These are phyloP conservation scores for Drosophila antonietae DNA, from an alignment of 2,888 invertebrate genomes.

Conservation along the genomic window DNA sequence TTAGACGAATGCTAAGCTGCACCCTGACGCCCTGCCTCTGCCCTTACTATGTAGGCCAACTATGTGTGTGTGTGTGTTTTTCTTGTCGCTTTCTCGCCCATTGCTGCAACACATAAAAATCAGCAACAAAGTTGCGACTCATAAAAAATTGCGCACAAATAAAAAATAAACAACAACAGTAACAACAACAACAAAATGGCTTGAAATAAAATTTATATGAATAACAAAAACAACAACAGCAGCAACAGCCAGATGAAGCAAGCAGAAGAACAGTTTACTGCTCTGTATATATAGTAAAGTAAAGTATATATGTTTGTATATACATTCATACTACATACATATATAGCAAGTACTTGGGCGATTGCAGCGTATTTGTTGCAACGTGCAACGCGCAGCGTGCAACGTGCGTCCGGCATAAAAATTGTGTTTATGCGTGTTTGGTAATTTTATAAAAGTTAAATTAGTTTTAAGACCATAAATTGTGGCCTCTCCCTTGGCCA, in stretches of 20 bases:
- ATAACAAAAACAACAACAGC: constrained; percentile 60
- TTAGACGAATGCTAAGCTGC: constrained; percentile 63
- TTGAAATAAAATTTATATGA: constrained; percentile 80
- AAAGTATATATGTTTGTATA: constrained; percentile 3
- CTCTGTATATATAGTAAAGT: constrained; percentile 31
- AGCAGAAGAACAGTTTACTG: constrained; percentile 71
- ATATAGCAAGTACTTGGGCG: constrained; percentile 18
- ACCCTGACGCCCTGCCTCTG: neutral
- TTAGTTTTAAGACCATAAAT: constrained; percentile 81
- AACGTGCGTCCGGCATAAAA: constrained; percentile 80
- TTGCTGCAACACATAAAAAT: constrained; percentile 75
- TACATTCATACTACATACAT: neutral
- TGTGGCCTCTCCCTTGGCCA: constrained; percentile 43
- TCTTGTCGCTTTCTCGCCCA: constrained; percentile 70
- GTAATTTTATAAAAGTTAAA: constrained; percentile 81
- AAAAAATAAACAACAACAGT: constrained; percentile 34
- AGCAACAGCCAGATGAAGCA: constrained; percentile 8
- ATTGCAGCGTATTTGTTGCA: constrained; percentile 55
- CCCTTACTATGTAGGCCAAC: constrained; percentile 66
- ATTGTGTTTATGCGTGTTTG: constrained; percentile 81
- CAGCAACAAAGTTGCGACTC: constrained; percentile 78
- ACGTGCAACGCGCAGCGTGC: constrained; percentile 39
- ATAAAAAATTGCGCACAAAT: constrained; percentile 73
- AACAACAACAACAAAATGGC: constrained; percentile 51
- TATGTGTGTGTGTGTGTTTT: constrained; percentile 22